Evolutionary conservation across 2,113 vertebrate genomes (phyloP).

Genomic region (Rhabdomys dilectus): DNA sequence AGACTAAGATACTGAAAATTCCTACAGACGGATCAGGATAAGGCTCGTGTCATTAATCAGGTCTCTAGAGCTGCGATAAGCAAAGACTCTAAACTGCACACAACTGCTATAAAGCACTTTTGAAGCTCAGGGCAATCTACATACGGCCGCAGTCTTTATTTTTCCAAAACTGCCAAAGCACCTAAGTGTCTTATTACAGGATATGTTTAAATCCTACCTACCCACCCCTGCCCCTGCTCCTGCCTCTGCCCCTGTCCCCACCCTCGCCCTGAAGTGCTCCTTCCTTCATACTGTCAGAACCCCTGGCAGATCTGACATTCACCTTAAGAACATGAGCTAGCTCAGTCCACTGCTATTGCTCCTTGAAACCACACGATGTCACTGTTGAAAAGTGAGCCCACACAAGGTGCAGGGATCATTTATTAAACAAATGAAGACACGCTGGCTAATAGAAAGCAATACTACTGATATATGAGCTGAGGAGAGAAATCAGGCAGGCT

Average conservation of each 20-base stretch:
- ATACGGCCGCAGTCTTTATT: neutral
- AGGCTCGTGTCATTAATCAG: neutral
- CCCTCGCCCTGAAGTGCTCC: neutral
- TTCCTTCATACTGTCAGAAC: neutral
- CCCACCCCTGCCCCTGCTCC: no score
- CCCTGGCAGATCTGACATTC: neutral
- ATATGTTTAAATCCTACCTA: neutral
- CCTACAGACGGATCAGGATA: neutral
- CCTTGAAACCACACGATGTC: slow-evolving; percentile 56
- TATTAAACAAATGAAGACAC: neutral
- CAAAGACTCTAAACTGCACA: neutral
- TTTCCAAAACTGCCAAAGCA: neutral
- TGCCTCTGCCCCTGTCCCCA: neutral
- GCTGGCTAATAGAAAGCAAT: neutral
- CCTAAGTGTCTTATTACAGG: neutral
- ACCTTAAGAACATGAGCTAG: neutral
- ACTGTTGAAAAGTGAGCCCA: slow-evolving; percentile 32
- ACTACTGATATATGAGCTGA: neutral
- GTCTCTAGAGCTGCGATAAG: neutral
- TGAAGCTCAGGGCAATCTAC: neutral
- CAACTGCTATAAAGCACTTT: neutral
- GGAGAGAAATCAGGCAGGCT: neutral
- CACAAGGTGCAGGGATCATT: neutral
- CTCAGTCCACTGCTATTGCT: slow-evolving; percentile 14
- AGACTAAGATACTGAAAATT: neutral